Conservation (phyloP, 2,113 vertebrate species). For the Micromys minutus region DNA sequence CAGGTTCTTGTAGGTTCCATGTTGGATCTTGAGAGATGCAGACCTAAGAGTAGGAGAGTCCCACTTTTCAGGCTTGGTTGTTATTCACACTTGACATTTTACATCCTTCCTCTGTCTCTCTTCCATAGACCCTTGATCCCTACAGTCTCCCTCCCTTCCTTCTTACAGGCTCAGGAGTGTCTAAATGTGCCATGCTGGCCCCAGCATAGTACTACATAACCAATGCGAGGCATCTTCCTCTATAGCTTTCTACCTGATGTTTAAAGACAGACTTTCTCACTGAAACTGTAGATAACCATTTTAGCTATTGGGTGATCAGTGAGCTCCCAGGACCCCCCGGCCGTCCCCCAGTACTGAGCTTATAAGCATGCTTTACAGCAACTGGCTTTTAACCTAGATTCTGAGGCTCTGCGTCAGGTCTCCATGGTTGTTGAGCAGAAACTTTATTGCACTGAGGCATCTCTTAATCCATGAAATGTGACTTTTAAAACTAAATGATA, state of each 20-base stretch:
- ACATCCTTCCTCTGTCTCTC: background rate
- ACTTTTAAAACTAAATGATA: background rate
- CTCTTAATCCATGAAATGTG: background rate
- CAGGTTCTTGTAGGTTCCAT: background rate
- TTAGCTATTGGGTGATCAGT: too few species aligned
- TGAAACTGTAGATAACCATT: background rate
- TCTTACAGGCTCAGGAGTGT: background rate
- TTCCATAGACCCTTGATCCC: background rate
- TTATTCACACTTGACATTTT: background rate
- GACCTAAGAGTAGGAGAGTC: background rate
- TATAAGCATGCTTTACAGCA: background rate
- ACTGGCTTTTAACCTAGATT: background rate
- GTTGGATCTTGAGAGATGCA: background rate
- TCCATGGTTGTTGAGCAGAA: background rate
- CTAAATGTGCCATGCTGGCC: too few species aligned
- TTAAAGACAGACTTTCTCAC: background rate
- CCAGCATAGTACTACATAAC: background rate
- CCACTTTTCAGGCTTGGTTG: background rate
- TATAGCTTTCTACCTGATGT: background rate
- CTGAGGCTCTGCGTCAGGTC: background rate
- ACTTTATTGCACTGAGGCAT: background rate
- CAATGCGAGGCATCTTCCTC: background rate
- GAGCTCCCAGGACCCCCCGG: background rate
- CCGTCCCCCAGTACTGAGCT: background rate
- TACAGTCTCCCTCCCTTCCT: background rate